Base-by-base conservation (phyloP, 2,113 vertebrate species). In the Petroica traversi region DNA sequence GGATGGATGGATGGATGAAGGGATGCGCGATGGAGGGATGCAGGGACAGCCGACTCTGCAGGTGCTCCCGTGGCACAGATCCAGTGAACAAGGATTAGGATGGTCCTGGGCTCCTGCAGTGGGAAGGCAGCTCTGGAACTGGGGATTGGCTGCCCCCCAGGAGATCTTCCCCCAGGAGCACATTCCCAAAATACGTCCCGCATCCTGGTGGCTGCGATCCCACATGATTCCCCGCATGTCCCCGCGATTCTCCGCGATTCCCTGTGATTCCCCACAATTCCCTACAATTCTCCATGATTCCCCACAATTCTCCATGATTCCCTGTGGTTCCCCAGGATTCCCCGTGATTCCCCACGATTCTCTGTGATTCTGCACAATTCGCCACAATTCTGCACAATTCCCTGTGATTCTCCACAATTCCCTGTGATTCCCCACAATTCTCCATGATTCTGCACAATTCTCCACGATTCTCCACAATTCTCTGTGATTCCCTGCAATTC, bases 21-120 rank as follows among this genome's bases (percentile, higher is more conserved):
- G n/a, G n/a, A n/a, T n/a, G n/a, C n/a, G n/a, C n/a, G n/a, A n/a
- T n/a, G n/a, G n/a, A n/a, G n/a, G n/a, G n/a, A n/a, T n/a, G n/a
- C n/a, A n/a, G n/a, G n/a, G n/a, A n/a, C n/a, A n/a, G 29, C 15
- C 8, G 51, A 1, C 2, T 3, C 36, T 0, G 3, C 7, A 4
- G 9, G 31, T 4, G 24, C 54, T 41, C 64, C 52, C 3, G 0
- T 5, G 33, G 45, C 36, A 6, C 26, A 3, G 23, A 25, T 38
- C 54, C 54, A 38, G 0, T 3, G 2, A 7, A 4, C 6, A 6
- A 8, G 38, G 46, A 10, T 9, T 2, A 1, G 63, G 54, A 15
- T 11, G 63, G 11, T 52, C 24, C 45, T 2, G 43, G 43, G 13
- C 8, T 64, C 34, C 59, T 31, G 52, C 0, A 0, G 20, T 2